Evolutionary conservation across 2,888 invertebrate genomes (phyloP), one percentile per base, ranked within the genome.

Genomic region (Standfussiana lucernea): DNA sequence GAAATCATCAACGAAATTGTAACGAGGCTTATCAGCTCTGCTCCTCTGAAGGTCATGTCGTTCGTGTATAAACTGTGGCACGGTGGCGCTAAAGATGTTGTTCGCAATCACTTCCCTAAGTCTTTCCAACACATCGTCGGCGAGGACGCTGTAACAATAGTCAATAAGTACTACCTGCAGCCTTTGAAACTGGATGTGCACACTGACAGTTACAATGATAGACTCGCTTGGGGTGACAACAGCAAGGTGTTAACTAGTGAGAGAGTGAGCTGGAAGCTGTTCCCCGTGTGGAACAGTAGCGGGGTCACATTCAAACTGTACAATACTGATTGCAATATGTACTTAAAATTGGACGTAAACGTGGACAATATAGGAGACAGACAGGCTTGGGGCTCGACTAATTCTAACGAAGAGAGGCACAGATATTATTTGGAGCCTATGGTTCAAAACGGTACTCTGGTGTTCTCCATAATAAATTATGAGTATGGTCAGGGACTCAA

Each of bases 11-110:
- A 73, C 5, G 76, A 76, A 21, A 37, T 79, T 4, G 81, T 92
- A 8, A 50, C 24, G 0, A 82, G 86, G 21, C 70, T 86, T 37
- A 80, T 91, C 1, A 77, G 75, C 3, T 84, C 78, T 53, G 77
- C 81, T 28, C 75, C 86, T 2, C 70, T 53, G n/a, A 86, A 87
- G 50, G 82, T 84, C 5, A 85, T 90, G 80, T 72, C 75, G 0
- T 92, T 82, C 47, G 90, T 88, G 18, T 90, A 90, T 59, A 88
- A 90, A 68, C 83, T 93, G 7, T 92, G 91, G 90, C 75, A 81
- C 1, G 77, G 81, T 18, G 75, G 13, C 3, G 79, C 73, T 21
- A 72, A 82, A 64, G 79, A 86, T 24, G 72, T 92, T 10, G 83
- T 91, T 11, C 77, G 64, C 0, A 85, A 84, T n/a, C 53, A 85